Evolutionary conservation across 2,888 invertebrate species (phyloP).

Genomic region (Calameuta idolon): DNA sequence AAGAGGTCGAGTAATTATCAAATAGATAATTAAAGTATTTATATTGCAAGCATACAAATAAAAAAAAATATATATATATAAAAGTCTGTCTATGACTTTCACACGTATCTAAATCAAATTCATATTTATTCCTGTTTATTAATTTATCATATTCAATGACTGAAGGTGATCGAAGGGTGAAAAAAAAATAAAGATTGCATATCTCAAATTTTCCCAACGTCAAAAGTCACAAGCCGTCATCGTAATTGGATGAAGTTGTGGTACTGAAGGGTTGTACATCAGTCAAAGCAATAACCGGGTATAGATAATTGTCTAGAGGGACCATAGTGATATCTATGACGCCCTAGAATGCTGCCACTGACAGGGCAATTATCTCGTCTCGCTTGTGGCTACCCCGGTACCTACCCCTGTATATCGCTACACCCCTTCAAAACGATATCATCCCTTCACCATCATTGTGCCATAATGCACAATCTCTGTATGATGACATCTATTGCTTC

Average conservation of each 20-base stretch:
- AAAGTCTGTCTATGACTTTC: neutral
- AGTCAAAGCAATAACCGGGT: conserved; percentile 5
- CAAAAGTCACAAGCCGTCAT: neutral
- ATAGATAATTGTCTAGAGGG: neutral
- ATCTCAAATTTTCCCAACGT: neutral
- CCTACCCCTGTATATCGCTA: conserved; percentile 1
- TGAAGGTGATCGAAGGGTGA: neutral
- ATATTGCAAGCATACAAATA: too few relatives aligned
- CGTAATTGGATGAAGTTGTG: neutral
- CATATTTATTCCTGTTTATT: neutral
- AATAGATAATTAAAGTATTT: too few relatives aligned
- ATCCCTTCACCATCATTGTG: conserved; percentile 28
- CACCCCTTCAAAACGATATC: neutral
- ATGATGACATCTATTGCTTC: conserved; percentile 42
- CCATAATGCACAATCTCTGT: conserved; percentile 42
- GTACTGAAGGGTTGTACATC: neutral
- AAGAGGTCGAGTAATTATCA: neutral
- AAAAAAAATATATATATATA: neutral
- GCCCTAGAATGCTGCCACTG: conserved; percentile 51
- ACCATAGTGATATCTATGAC: conserved; percentile 33
- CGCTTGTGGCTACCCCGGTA: conserved; percentile 44
- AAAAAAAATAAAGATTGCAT: neutral
- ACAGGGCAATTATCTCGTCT: conserved; percentile 61
- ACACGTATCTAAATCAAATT: neutral
- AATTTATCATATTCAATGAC: neutral